Evolutionary conservation across 2,888 invertebrate species (phyloP).

Genomic region (Pristionchus mayeri): DNA sequence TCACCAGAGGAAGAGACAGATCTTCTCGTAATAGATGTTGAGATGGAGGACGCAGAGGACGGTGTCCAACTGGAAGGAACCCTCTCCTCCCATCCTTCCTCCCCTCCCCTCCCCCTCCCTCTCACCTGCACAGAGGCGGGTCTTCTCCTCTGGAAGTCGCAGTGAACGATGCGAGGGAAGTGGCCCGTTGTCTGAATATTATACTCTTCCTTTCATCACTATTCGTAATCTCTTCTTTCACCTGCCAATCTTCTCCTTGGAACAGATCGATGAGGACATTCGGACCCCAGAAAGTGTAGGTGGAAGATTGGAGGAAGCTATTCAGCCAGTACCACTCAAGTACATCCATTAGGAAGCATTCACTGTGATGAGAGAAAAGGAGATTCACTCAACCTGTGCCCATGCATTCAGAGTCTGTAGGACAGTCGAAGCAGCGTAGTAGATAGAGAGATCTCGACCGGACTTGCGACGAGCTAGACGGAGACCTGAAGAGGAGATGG

Average conservation of each 20-base stretch:
- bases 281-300: constrained; percentile 71
- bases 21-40: constrained; percentile 76
- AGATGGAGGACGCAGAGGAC: constrained; percentile 74
- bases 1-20: constrained; percentile 74
- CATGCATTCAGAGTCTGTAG: constrained; percentile 71
- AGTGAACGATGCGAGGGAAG: constrained; percentile 74
- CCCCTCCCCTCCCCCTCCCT: neutral
- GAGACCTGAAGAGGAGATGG: neutral
- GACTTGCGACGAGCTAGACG: constrained; percentile 66
- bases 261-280: constrained; percentile 68
- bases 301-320: constrained; percentile 67
- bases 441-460: constrained; percentile 65
- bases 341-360: no score
- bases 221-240: neutral
- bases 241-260: constrained; percentile 70
- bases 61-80: constrained; percentile 68
- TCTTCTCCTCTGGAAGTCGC: constrained; percentile 72
- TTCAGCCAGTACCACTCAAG: constrained; percentile 72
- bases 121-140: constrained; percentile 69
- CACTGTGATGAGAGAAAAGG: neutral
- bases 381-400: constrained; percentile 50
- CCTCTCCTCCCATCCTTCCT: neutral
- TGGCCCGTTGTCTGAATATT: constrained; percentile 68
- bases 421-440: constrained; percentile 68
- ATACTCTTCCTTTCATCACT: neutral